Base-by-base conservation (phyloP, 2,113 vertebrate species). In the Clarias gariepinus region DNA sequence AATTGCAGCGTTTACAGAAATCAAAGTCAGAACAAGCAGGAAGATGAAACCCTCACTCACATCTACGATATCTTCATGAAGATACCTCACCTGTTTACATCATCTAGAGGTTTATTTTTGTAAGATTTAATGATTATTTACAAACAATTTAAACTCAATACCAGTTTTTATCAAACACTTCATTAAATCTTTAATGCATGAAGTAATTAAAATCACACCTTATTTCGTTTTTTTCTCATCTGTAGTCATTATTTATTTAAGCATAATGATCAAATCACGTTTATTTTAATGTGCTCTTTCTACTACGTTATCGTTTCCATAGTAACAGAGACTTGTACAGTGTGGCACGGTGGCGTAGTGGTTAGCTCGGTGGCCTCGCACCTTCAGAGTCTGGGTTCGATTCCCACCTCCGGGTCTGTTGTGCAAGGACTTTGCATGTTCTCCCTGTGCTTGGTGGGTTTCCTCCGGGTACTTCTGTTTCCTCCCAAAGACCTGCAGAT, bases 1-100 rank as follows among this genome's bases (percentile, higher is more conserved):
- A 85, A 71, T 57, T 61, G 63, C 81, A 79, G 41, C 16, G 19
- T 66, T 63, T 33, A 77, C 28, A 41, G 5, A 60, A 84, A 60
- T 36, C 57, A 76, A 61, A 64, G 74, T 66, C 60, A 41, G 69
- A 58, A 25, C 61, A 52, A n/a, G 30, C 66, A 71, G 82, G 9
- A 69, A 69, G n/a, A 6, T 28, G 23, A 28, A 36, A 28, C n/a
- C 9, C 15, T 18, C 77, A 57, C 23, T 25, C 21, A 25, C 23
- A 53, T n/a, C 4, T 47, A 53, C 73, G 15, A 21, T n/a, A 30
- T 58, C 28, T 19, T 79, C 55, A 79, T 30, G 21, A 77, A 18
- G 25, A 79, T 6, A 28, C 21, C 76, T 30, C n/a, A 6, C 9
- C 6, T 79, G 77, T 28, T 11, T 21, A 33, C 28, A 79, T 79